Evolutionary conservation across 2,888 invertebrate species (phyloP), one percentile per base, ranked within the genome.

Genomic region (Melieria omissa): DNA sequence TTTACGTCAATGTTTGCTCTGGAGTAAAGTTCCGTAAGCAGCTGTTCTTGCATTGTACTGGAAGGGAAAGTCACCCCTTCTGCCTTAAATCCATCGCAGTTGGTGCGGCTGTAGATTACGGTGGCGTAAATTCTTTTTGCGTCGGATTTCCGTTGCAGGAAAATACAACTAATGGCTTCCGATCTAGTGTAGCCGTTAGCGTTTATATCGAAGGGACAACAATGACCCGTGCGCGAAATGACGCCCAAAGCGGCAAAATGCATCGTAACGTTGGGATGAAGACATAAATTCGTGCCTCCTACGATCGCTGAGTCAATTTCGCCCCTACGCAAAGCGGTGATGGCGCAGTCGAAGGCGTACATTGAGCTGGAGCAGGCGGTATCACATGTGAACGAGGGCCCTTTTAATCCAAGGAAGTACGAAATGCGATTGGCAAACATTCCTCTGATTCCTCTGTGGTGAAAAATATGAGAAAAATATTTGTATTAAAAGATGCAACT

Each of bases 311-410:
- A 89, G 75, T 98, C 97, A 81, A 96, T 95, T 73, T 92, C 90
- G 0, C 95, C 96, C 75, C 91, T 90, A 52, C 93, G 89, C 62
- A 96, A 91, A 0, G 93, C 90, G 65, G 90, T 89, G 84, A 92
- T 94, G 14, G 94, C 95, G 74, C 93, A 92, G 79, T 97, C 95
- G 69, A 98, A 77, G 0, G 97, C 97, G 78, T 94, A 92, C 76
- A 96, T 89, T 12, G 96, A 95, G 69, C 97, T 97, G n/a, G 96
- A 96, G 85, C 98, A 98, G 0, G 98, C 98, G 0, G 97, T 95
- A 87, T 98, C 98, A 8, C 95, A 89, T 0, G 93, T 90, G 87
- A 92, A 94, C 5, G 96, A 96, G 0, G 97, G 97, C 0, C 97
- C 96, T 79, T 92, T 93, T 16, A 95, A 89, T 44, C 96, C 96